Base-by-base conservation (phyloP, 2,797 vertebrate species). In the Falco concolor region DNA sequence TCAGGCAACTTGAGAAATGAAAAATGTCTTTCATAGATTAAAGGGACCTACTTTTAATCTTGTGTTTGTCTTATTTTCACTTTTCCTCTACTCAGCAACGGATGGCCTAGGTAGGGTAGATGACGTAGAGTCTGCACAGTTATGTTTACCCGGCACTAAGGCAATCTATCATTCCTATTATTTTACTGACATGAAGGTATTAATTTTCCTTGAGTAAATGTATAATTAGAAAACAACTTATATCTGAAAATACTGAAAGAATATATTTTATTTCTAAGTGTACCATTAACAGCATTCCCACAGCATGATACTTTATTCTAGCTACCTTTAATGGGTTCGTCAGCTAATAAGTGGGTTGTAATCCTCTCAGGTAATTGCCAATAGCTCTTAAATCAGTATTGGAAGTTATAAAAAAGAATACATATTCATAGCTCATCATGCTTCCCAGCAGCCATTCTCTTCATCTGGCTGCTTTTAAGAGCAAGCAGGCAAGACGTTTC, bases 331-430 rank as follows among this genome's bases (percentile, higher is more conserved):
- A 91, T 80, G 70, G 87, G 65, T 95, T 97, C 95, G 93, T 88
- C 91, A 92, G 64, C 63, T 94, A 91, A 64, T 82, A 96, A 93
- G 64, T 78, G 49, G 72, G 72, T 53, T 89, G 75, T 60, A 94
- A 93, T 97, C 57, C 88, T 95, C 96, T 92, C 86, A 92, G 89
- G 73, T 96, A 96, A 95, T 60, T 97, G 92, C 81, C 70, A 94
- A 92, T 76, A 90, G 85, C 84, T 95, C 86, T 95, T 97, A 97
- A 96, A 96, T 97, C 93, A 95, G 90, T 88, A 80, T 19, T 84
- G 30, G 49, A 92, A 89, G 85, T 94, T 96, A 89, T 63, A 85
- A 85, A 95, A 95, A 81, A 65, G 64, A 90, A 92, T 88, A 75
- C 67, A 89, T 97, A 95, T 94, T 96, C 89, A 32, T 87, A 91